Percentiles rank a stretch among this genome's conserved stretches.
Conservation (phyloP, 1,140 invertebrate species). For the Drosophila nebulosa region DNA sequence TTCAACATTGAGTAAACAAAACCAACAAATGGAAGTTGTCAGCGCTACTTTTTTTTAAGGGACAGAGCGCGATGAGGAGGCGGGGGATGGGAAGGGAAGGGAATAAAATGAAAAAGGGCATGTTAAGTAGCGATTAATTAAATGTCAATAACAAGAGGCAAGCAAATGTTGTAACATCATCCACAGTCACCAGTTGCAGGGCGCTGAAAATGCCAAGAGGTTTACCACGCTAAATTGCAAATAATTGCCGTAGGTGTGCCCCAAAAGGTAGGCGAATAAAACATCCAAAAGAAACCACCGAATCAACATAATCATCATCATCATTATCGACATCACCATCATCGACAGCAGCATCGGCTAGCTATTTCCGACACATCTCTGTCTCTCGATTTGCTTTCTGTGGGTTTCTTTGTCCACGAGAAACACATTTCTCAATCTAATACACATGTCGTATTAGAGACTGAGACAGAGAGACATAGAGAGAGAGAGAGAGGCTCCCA, state of each 20-base stretch:
- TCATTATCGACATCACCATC: slow-evolving; percentile 11
- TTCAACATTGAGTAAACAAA: slow-evolving; percentile 54
- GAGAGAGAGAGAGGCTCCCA: not conserved
- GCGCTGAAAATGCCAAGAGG: slow-evolving; percentile 25
- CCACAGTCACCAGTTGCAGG: slow-evolving; percentile 34
- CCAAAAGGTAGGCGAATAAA: slow-evolving; percentile 7
- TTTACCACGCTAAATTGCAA: slow-evolving; percentile 59
- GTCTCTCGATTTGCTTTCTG: not conserved
- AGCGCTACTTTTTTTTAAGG: not conserved
- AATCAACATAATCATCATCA: slow-evolving; percentile 36
- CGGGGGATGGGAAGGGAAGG: too few relatives aligned
- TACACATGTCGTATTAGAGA: slow-evolving; percentile 2
- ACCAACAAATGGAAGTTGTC: slow-evolving; percentile 14
- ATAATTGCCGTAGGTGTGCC: slow-evolving; percentile 56
- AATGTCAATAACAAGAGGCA: slow-evolving; percentile 55
- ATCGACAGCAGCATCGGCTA: not conserved
- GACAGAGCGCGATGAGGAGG: too few relatives aligned
- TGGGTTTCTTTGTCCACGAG: slow-evolving; percentile 1
- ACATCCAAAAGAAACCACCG: not conserved
- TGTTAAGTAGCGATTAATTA: slow-evolving; percentile 70
- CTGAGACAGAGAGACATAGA: too few relatives aligned
- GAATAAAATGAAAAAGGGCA: not conserved
- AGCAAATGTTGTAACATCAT: slow-evolving; percentile 20
- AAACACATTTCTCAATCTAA: slow-evolving; percentile 19
- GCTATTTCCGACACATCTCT: not conserved